Evolutionary conservation across 92 coral and sea anemone species (phyloP), one percentile per base, ranked within the genome.

Genomic region (Phenganax marumi): DNA sequence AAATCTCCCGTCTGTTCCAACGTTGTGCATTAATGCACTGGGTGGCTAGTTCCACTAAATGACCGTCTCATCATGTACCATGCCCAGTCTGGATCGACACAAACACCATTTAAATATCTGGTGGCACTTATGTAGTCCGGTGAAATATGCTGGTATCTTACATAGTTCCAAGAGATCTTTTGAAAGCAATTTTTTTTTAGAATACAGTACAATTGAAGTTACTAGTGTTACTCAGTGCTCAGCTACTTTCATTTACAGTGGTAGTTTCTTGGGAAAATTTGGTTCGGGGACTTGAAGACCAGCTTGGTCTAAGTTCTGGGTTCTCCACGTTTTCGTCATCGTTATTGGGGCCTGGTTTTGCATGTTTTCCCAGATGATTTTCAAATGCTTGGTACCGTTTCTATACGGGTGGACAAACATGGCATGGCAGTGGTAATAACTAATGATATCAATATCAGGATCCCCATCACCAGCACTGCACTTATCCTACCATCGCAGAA

Each of bases 31-130:
- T 12, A 69, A 43, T 85, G 90, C 65, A 87, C 79, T 2, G 90
- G 90, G 12, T 77, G 84, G 58, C 79, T 69, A 16, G 81, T 70
- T 9, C 91, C 91, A 10, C 85, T 63, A 66, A 79, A 85, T 0
- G 89, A 70, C 21, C 91, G 68, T 57, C 86, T 85, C 46, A 88
- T 79, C 77, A 88, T 6, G 43, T 79, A 88, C n/a, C 79, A 60
- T 13, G 89, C 89, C 50, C 77, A 73, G 48, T 80, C 73, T 8
- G 86, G 52, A 55, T 88, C 86, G 10, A 88, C 91, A 70, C 91
- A 88, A 1, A 80, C 55, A 3, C 91, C 86, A 7, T 85, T 57
- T 6, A 88, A 76, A 51, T 79, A 66, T 64, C 76, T 65, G 7
- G 82, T 82, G 6, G 87, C 77, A 39, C 78, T 23, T 10, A 88